Base-by-base conservation (phyloP, 1,140 invertebrate species). In the Tetramorium alpestre region DNA sequence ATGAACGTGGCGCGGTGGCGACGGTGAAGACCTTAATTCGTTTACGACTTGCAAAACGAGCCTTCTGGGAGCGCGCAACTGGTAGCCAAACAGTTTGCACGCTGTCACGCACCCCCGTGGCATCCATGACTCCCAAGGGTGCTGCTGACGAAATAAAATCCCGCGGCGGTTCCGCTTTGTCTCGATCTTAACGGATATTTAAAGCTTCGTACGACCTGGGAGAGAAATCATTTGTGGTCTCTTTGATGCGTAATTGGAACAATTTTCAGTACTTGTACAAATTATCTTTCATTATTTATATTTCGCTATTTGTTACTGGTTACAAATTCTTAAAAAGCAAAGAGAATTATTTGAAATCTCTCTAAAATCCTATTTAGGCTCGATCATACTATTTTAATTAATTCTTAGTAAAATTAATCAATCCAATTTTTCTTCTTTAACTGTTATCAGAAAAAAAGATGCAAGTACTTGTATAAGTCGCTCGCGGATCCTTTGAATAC, bases 1-100 rank as follows among this genome's bases (percentile, higher is more conserved):
- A 60, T 47, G 78, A 64, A 78, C 49, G 51, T 76, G 80, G 76
- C 75, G 86, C 62, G 56, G 54, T 56, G 51, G n/a, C 69, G 80
- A 64, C 56, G 77, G 65, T 13, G 65, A 85, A 89, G 78, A 77
- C 91, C 89, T 92, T 94, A 94, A 93, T 94, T 94, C 93, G 92
- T 93, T 93, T 91, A 91, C 87, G 93, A 91, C 90, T 93, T 91
- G 89, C 90, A 91, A 93, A 94, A 94, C 91, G 93, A 94, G 93
- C 88, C 94, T 94, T 93, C 88, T 92, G 93, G 94, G 94, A 94
- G 90, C 87, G 91, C 87, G 92, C 94, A 95, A 95, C 94, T 95
- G 92, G 94, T 95, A 94, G 94, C 90, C 93, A 94, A 95, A 94
- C 93, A 93, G 88, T 90, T 89, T 90, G 85, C 89, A 80, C 90